These are phyloP conservation scores for Siniperca obscura DNA, from an alignment of 2,797 vertebrate genomes.

Conservation along the genomic window DNA sequence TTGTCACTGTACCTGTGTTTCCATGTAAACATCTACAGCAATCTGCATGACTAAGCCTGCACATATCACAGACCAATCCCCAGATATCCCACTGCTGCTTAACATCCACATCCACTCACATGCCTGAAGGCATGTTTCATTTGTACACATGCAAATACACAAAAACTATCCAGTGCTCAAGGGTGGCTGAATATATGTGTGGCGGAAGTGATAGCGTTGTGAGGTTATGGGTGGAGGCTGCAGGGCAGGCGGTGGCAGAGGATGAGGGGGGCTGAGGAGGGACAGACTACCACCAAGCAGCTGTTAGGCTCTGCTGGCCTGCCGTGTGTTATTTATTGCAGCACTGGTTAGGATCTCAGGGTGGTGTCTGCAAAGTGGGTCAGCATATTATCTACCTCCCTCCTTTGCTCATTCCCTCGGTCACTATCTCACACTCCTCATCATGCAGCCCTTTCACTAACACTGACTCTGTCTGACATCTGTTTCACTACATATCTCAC, in stretches of 20 bases:
- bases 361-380: slow-evolving; percentile 85
- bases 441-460: slow-evolving; percentile 57
- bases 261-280: slow-evolving; percentile 38
- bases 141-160: slow-evolving; percentile 48
- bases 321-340: slow-evolving; percentile 85
- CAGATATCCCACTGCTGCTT: slow-evolving; percentile 28
- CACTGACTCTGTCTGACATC: slow-evolving; percentile 52
- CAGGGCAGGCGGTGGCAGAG: slow-evolving; percentile 40
- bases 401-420: slow-evolving; percentile 45
- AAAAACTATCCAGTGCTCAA: slow-evolving; percentile 25
- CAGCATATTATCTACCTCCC: slow-evolving; percentile 77
- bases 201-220: slow-evolving; percentile 42
- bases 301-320: slow-evolving; percentile 80
- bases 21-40: slow-evolving; percentile 37
- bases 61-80: slow-evolving; percentile 22
- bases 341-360: slow-evolving; percentile 80
- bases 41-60: slow-evolving; percentile 25
- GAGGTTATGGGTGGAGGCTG: slow-evolving; percentile 56
- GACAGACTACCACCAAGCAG: slow-evolving; percentile 79
- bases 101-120: slow-evolving; percentile 16
- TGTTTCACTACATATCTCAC: slow-evolving; percentile 42
- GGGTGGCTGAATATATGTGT: slow-evolving; percentile 37
- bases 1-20: slow-evolving; percentile 13
- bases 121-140: slow-evolving; percentile 50
- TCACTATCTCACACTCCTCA: slow-evolving; percentile 62